Conservation (phyloP, 2,888 invertebrate genomes). For the Anthophora plumipes region DNA sequence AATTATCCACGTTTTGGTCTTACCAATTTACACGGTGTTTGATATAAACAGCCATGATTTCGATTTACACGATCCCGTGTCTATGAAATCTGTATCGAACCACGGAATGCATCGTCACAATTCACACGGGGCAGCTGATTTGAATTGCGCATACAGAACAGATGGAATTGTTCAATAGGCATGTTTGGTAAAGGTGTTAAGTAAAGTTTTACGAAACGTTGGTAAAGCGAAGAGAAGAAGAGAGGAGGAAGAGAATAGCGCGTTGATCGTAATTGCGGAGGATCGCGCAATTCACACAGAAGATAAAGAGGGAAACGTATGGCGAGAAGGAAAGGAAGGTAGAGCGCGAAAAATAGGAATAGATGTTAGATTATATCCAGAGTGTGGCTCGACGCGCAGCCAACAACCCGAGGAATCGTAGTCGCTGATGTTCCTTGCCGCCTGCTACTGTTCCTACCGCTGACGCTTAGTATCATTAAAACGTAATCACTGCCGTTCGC, state of each 20-base stretch:
- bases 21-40: no score
- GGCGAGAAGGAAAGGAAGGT: conserved; percentile 22
- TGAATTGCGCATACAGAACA: no score
- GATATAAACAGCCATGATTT: no score
- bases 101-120: no score
- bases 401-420: conserved; percentile 69
- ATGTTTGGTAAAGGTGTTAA: no score
- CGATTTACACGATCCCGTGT: no score
- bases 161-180: no score
- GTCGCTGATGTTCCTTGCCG: conserved; percentile 27
- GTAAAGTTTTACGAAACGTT: rapidly evolving
- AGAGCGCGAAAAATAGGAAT: conserved; percentile 40
- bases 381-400: conserved; percentile 31
- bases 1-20: no score
- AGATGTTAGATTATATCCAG: conserved; percentile 51
- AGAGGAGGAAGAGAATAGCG: background rate
- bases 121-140: no score
- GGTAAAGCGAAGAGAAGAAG: background rate
- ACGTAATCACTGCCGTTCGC: conserved; percentile 80
- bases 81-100: no score
- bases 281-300: conserved; percentile 13
- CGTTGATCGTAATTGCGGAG: background rate
- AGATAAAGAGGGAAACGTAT: conserved; percentile 5
- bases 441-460: conserved; percentile 42
- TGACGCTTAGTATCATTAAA: conserved; percentile 81